Base-by-base conservation (phyloP, 2,113 vertebrate species). In the Lynx canadensis region DNA sequence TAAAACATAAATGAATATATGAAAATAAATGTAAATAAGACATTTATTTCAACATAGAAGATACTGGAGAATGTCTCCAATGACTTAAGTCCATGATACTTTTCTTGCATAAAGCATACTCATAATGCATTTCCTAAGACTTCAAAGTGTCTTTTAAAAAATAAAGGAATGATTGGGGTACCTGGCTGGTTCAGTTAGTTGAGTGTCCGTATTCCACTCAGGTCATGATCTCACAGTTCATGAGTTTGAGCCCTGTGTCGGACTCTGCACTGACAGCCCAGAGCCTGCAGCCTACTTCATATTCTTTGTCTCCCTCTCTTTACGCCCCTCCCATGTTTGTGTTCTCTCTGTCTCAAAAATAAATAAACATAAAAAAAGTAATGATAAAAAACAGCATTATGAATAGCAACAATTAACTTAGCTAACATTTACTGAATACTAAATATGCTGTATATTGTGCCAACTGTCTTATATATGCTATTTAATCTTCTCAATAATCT, bases 401-500 rank as follows among this genome's bases (percentile, higher is more conserved):
- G 21, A 94, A 85, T 8, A 89, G 27, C 41, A 57, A 55, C 27
- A 36, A 50, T 2, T 48, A 73, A 91, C 76, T 86, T 12, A 55
- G 29, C 2, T 90, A 81, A 81, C 21, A 86, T 69, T 74, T 78
- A 91, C 41, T 87, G 52, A 87, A 69, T 25, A 65, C 18, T 81
- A 95, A 83, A 63, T 78, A 92, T 92, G n/a, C 41, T 48, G 71
- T 11, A 33, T 68, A 90, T 57, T 95, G 15, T 85, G 15, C 6
- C 63, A 81, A 93, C 6, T 81, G 16, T 82, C 38, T 76, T 85
- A 84, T 18, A 94, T 10, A 90, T 8, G 74, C 19, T 83, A 85
- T 71, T n/a, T 73, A 91, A 95, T 76, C 48, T 86, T 95, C 45
- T 81, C 25, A 83, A 87, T 36, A 78, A 60, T 84, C 33, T 86